phyloP scores from a whole-genome alignment of 1,140 invertebrate genomes.

The Oppia nitens region DNA sequence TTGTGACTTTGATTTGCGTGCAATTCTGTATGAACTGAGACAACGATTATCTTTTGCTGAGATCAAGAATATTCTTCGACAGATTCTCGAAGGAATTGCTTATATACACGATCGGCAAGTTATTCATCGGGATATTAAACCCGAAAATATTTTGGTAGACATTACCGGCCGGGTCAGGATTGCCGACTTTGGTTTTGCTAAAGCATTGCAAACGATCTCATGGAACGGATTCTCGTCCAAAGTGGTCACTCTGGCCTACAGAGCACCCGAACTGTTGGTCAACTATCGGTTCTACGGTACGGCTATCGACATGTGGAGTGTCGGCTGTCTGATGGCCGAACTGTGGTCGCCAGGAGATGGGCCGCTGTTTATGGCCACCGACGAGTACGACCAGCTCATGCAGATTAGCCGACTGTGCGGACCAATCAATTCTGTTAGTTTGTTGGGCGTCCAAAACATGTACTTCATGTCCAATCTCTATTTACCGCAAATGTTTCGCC shows the following conservation, averaged over 20 bases:
- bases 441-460: constrained; percentile 66
- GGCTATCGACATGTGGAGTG: constrained; percentile 93
- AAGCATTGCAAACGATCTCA: constrained; percentile 53
- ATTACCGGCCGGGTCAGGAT: constrained; percentile 84
- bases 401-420: constrained; percentile 91
- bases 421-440: constrained; percentile 59
- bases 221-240: constrained; percentile 88
- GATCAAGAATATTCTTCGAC: not conserved
- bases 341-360: constrained; percentile 95
- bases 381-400: constrained; percentile 85
- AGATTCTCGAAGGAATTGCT: not conserved
- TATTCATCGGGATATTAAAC: constrained; percentile 83
- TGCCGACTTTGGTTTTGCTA: constrained; percentile 74
- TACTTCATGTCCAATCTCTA: not conserved
- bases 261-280: constrained; percentile 68
- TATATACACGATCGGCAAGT: not conserved
- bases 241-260: constrained; percentile 95
- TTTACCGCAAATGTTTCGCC: not conserved
- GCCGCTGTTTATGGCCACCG: constrained; percentile 57
- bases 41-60: not conserved
- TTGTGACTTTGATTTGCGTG: not conserved
- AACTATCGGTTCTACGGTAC: constrained; percentile 91
- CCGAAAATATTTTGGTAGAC: constrained; percentile 93
- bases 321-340: constrained; percentile 97
- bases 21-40: not conserved